These are phyloP conservation scores for Mellivora capensis DNA, from an alignment of 2,113 vertebrate species.

Conservation along the genomic window DNA sequence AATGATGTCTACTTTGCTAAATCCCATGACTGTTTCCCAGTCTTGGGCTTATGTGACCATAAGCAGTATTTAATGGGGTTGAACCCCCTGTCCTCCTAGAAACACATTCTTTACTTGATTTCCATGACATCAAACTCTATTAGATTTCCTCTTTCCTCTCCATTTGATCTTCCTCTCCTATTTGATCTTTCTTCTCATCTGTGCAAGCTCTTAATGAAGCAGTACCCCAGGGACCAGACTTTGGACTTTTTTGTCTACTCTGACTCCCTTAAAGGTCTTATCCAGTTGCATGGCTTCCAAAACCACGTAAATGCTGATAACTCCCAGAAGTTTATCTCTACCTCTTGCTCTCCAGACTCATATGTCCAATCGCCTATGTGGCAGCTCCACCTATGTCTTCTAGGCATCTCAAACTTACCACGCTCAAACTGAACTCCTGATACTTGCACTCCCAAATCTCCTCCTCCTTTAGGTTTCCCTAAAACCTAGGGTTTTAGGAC, in stretches of 20 bases:
- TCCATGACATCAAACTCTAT: not conserved
- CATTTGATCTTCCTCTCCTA: not conserved
- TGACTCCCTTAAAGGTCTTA: not conserved
- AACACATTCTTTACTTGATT: not conserved
- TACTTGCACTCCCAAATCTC: not conserved
- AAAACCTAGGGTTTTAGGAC: not conserved
- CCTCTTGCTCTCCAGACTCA: not conserved
- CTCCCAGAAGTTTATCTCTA: not conserved
- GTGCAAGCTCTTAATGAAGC: not conserved
- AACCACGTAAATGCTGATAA: not conserved
- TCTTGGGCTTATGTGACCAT: not conserved
- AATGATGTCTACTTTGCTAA: not conserved
- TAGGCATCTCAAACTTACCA: not conserved
- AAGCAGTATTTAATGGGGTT: not conserved
- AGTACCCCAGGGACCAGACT: not conserved
- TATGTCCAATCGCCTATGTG: not conserved
- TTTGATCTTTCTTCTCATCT: not conserved
- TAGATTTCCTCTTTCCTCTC: not conserved
- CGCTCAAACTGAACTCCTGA: not conserved
- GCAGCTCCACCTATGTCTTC: not conserved
- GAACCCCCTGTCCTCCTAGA: not conserved
- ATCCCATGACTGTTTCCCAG: not conserved
- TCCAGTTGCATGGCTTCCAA: not conserved
- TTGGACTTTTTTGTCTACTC: not conserved
- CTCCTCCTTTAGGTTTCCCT: not conserved